Evolutionary conservation across 2,113 vertebrate genomes (phyloP).

Genomic region (Hyaena hyaena): DNA sequence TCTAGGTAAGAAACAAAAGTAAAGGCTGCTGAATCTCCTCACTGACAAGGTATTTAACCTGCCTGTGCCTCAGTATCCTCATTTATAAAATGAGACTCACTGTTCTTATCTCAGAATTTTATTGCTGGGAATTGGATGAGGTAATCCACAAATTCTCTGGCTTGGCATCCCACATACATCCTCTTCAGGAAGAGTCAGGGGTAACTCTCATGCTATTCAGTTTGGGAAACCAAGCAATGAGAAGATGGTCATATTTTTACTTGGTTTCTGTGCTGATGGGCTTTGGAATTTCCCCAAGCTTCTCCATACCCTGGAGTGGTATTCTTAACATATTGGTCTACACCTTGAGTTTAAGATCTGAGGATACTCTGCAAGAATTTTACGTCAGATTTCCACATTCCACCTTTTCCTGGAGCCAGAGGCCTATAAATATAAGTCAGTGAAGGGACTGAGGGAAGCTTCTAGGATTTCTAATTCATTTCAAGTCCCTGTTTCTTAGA

Average conservation of each 20-base stretch:
- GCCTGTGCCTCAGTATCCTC: neutral
- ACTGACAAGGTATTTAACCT: neutral
- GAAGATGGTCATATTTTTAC: neutral
- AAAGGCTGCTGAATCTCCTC: neutral
- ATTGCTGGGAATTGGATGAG: slow-evolving; percentile 34
- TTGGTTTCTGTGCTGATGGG: neutral
- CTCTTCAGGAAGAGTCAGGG: neutral
- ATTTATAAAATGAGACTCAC: neutral
- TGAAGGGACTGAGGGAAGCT: neutral
- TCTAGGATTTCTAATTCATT: neutral
- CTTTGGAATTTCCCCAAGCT: slow-evolving; percentile 5
- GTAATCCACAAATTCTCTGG: neutral
- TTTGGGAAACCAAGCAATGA: neutral
- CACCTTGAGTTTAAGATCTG: neutral
- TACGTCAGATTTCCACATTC: neutral
- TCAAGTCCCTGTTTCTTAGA: neutral
- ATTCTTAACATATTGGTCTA: neutral
- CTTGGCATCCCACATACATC: neutral
- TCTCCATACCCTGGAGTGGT: neutral
- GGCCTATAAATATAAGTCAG: neutral
- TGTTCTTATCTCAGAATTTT: neutral
- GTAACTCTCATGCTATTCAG: neutral
- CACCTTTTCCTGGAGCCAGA: neutral
- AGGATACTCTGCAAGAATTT: neutral
- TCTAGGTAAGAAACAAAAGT: neutral